Base-by-base conservation (phyloP, 64 coral and sea anemone genomes). In the Acropora tenuis region DNA sequence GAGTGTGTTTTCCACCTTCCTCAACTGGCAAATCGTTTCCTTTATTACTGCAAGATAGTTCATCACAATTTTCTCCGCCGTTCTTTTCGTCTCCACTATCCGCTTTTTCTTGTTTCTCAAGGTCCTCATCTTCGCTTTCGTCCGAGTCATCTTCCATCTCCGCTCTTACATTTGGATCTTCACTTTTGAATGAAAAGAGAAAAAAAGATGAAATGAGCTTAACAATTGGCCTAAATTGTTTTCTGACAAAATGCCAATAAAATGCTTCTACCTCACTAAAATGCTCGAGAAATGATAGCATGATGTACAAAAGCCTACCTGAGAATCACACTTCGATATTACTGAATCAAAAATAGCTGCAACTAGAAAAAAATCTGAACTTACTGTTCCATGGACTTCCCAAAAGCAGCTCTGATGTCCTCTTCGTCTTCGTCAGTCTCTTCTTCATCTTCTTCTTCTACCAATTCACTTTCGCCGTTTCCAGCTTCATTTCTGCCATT, bases 361-460 rank as follows among this genome's bases (percentile, higher is more conserved):
- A 30, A 5, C 0, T 55, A 55, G 9, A 55, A 9, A 55, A 66
- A 13, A 4, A 41, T 20, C 17, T 19, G 11, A 61, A 85, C 82
- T 85, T 9, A 85, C 82, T 85, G 44, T 16, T 13, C n/a, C 19
- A n/a, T 19, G 42, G 44, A 72, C 18, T 85, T 85, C 44, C 74
- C 80, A 72, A 77, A 74, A 77, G 79, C 73, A 58, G 61, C 88
- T 79, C 66, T 43, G 1, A 59, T 88, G 8, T 73, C 73, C 76
- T 80, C 49, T 40, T 19, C 68, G 6, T 2, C 60, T 63, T 87
- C 81, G 16, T 75, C 47, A 73, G 82, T 73, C 4, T 20, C 48
- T 47, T 42, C 60, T 43, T 74, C 47, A 55, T 55, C 52, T 3
- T 55, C 10, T 74, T 79, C 73, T 46, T 68, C 17, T n/a, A 11